These are phyloP conservation scores for Xestia rhomboidea DNA, from an alignment of 2,888 invertebrate genomes.

Conservation along the genomic window DNA sequence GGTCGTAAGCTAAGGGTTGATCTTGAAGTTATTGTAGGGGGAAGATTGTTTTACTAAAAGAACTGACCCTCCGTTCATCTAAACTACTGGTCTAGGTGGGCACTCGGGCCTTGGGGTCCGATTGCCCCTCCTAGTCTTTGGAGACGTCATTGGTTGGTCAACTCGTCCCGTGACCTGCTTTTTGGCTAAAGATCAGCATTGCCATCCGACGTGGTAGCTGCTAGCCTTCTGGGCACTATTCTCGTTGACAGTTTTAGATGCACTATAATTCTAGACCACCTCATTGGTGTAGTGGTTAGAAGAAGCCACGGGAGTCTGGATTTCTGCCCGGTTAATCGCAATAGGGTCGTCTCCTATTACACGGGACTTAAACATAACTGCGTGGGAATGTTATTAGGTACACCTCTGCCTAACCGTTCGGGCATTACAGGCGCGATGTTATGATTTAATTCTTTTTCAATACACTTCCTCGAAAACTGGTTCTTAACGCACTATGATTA, in stretches of 20 bases:
- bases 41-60: not conserved
- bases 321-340: too few relatives aligned
- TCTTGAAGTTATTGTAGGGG: not conserved
- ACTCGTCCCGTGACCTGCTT: not conserved
- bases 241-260: not conserved
- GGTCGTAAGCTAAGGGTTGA: constrained; percentile 5
- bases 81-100: not conserved
- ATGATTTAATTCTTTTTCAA: too few relatives aligned
- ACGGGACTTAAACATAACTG: too few relatives aligned
- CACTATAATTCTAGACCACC: not conserved
- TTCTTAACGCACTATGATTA: too few relatives aligned
- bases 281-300: too few relatives aligned
- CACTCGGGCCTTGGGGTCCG: not conserved
- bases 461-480: too few relatives aligned
- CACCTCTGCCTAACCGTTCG: too few relatives aligned
- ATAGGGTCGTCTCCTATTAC: too few relatives aligned
- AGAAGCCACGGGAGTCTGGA: too few relatives aligned
- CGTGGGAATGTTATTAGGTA: too few relatives aligned
- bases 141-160: not conserved
- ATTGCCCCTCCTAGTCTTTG: not conserved
- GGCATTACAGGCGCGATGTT: too few relatives aligned
- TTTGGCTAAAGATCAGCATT: not conserved
- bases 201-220: not conserved
- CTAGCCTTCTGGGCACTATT: not conserved
- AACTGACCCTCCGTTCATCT: not conserved